Conservation (phyloP, 1,140 invertebrate genomes). For the Zaprionus kolodkinae region DNA sequence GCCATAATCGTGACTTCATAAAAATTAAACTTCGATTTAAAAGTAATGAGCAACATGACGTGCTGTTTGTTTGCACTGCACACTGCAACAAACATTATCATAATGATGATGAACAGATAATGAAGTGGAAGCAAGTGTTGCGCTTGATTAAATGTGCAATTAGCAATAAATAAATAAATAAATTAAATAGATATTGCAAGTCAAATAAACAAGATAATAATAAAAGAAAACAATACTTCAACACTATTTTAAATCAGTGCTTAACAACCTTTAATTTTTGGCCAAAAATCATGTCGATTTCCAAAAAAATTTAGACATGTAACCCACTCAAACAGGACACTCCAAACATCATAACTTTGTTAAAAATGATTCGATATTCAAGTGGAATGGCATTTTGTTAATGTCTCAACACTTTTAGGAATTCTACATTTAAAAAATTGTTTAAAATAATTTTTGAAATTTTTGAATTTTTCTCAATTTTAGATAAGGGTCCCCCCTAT, state of each 20-base stretch:
- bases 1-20: conserved; percentile 84
- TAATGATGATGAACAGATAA: conserved; percentile 47
- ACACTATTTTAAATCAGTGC: no score
- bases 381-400: no score
- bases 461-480: no score
- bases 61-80: conserved; percentile 40
- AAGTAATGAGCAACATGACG: conserved; percentile 73
- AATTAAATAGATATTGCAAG: conserved; percentile 5
- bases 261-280: no score
- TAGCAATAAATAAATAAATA: conserved; percentile 7
- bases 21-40: conserved; percentile 83
- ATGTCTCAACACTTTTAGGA: no score
- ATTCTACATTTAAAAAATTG: no score
- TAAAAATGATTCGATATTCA: no score
- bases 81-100: conserved; percentile 22
- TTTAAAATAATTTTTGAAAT: no score
- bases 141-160: conserved; percentile 34
- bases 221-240: neutral
- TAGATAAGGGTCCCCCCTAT: neutral
- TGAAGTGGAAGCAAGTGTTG: conserved; percentile 18
- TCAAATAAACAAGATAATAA: neutral
- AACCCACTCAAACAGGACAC: no score
- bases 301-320: no score
- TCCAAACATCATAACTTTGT: no score
- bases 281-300: no score